phyloP scores from a whole-genome alignment of 2,888 invertebrate species.

The Halictus ligatus region DNA sequence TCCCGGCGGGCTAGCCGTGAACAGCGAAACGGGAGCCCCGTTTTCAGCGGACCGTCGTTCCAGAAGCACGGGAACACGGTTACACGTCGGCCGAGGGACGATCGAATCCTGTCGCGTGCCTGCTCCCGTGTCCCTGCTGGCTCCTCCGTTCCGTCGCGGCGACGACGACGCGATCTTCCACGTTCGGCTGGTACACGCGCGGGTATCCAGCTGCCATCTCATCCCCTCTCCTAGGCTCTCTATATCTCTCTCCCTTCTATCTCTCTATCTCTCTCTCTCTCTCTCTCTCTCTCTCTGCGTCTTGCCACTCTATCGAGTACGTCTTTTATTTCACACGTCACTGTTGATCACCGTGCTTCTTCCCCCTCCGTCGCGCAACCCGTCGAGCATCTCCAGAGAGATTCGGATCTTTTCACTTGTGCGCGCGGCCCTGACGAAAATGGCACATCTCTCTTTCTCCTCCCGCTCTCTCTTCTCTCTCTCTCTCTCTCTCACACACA shows the following conservation, averaged over 20 bases:
- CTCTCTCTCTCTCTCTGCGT: neutral
- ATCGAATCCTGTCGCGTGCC: conserved; percentile 25
- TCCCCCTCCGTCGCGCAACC: conserved; percentile 2
- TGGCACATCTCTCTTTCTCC: conserved; percentile 32
- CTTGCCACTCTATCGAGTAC: neutral
- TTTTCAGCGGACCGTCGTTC: neutral
- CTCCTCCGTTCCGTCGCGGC: conserved; percentile 35
- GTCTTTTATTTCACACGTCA: conserved; percentile 14
- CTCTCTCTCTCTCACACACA: neutral
- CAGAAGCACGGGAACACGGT: conserved; percentile 10
- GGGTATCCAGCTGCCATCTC: conserved; percentile 62
- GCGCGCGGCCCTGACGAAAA: conserved; percentile 24
- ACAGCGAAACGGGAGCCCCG: too few relatives aligned
- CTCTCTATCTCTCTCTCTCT: neutral
- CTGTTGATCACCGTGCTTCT: conserved; percentile 38
- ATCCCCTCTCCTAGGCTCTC: neutral
- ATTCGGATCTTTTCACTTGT: conserved; percentile 24
- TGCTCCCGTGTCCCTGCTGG: conserved; percentile 27
- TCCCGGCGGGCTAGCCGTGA: too few relatives aligned
- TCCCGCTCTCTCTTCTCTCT: neutral
- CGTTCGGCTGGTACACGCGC: conserved; percentile 48
- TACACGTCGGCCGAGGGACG: conserved; percentile 28
- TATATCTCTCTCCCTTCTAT: neutral
- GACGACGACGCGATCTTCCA: conserved; percentile 48
- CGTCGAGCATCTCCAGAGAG: conserved; percentile 32